These are phyloP conservation scores for Iselma pallidipennis DNA, from an alignment of 2,888 invertebrate species.

Conservation along the genomic window DNA sequence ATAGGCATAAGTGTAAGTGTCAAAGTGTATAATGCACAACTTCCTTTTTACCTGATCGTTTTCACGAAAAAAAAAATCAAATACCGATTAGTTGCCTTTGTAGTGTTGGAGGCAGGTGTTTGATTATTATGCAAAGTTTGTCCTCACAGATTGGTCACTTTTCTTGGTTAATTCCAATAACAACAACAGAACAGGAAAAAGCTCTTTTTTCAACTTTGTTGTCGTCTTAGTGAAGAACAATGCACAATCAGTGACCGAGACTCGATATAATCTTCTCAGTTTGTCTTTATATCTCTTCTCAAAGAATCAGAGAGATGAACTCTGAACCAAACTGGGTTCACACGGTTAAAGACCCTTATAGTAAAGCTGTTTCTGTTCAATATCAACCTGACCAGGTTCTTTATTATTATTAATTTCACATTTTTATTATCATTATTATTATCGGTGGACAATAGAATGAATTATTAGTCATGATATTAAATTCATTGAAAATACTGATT, in stretches of 20 bases:
- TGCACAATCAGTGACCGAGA: slow-evolving; percentile 7
- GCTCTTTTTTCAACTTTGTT: neutral
- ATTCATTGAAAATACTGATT: no score
- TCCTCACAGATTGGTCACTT: neutral
- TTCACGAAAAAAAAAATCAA: neutral
- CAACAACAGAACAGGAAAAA: neutral
- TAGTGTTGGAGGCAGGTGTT: neutral
- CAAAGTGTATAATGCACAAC: neutral
- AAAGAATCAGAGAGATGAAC: neutral
- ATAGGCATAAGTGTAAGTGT: neutral
- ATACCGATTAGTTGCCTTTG: neutral
- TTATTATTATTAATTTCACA: no score
- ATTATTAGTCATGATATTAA: no score
- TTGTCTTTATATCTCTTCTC: slow-evolving; percentile 5
- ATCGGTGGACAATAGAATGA: neutral
- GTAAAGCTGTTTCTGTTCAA: neutral
- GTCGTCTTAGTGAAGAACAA: neutral
- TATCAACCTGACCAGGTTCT: neutral
- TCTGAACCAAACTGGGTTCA: slow-evolving; percentile 5
- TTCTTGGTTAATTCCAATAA: neutral
- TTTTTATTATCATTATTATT: neutral
- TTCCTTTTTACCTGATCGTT: neutral
- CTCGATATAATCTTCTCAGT: slow-evolving; percentile 6
- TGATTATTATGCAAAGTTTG: slow-evolving; percentile 5
- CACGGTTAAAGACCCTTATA: slow-evolving; percentile 9